Evolutionary conservation across 2,797 vertebrate species (phyloP).

Genomic region (Gambelia wislizenii): DNA sequence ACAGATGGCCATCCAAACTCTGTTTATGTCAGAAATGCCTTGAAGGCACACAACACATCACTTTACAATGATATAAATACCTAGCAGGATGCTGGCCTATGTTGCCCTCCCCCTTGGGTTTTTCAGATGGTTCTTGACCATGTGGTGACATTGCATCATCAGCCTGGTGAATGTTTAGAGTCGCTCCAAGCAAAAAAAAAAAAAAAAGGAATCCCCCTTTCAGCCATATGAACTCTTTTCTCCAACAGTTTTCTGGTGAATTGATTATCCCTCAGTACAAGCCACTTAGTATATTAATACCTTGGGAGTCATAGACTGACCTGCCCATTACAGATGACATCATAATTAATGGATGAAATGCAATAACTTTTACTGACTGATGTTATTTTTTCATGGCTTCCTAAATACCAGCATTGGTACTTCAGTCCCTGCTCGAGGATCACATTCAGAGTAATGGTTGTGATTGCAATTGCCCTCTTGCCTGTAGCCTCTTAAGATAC

Average conservation of each 20-base stretch:
- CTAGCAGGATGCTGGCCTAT: too few species aligned
- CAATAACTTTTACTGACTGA: not conserved
- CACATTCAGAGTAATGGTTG: not conserved
- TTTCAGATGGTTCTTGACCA: not conserved
- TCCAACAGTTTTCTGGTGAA: not conserved
- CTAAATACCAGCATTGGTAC: conserved; percentile 1
- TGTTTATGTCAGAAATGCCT: too few species aligned
- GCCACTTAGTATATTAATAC: not conserved
- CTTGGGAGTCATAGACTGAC: not conserved
- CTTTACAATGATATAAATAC: too few species aligned
- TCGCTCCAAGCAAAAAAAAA: too few species aligned
- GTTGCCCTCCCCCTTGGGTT: too few species aligned
- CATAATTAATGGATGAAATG: not conserved
- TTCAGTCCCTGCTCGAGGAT: conserved; percentile 4
- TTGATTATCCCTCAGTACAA: not conserved
- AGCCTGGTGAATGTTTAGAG: not conserved
- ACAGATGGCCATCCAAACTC: too few species aligned
- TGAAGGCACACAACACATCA: too few species aligned
- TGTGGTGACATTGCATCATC: not conserved
- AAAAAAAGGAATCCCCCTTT: too few species aligned
- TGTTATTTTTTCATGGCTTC: not conserved
- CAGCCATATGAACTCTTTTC: not conserved
- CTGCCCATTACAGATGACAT: not conserved
- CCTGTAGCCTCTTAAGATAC: not conserved
- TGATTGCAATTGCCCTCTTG: not conserved